Evolutionary conservation across 2,888 invertebrate species (phyloP).

Genomic region (Drosophila limbata): DNA sequence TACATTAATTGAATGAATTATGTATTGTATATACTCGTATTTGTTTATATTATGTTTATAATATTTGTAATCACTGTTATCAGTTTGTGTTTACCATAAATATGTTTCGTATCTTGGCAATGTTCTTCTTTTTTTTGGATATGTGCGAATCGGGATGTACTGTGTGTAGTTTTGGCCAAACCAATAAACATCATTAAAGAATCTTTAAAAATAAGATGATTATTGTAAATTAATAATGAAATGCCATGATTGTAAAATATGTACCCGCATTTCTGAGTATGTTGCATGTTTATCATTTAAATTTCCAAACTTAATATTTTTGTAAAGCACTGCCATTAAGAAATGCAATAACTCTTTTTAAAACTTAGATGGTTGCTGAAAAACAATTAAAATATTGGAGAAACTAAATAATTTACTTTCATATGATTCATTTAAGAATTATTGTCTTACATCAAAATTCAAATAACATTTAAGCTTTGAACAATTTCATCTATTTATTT

Average conservation of each 20-base stretch:
- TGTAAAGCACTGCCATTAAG: conserved; percentile 20
- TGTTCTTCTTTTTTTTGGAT: conserved; percentile 42
- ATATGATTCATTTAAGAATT: too few species aligned
- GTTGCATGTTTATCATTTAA: conserved; percentile 21
- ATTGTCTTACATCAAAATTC: conserved; percentile 2
- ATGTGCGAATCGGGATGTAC: conserved; percentile 33
- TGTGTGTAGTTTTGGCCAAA: conserved; percentile 12
- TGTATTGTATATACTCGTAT: background rate
- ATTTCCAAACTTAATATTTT: conserved; percentile 38
- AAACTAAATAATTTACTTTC: too few species aligned
- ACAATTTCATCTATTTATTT: conserved; percentile 14
- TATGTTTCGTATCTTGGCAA: conserved; percentile 66
- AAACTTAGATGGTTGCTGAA: background rate
- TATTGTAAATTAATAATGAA: conserved; percentile 11
- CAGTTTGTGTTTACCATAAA: conserved; percentile 18
- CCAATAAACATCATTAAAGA: background rate
- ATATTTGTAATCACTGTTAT: conserved; percentile 28
- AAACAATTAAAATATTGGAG: conserved; percentile 2
- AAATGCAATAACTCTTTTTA: conserved; percentile 11
- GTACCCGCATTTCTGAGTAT: conserved; percentile 33
- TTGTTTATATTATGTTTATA: conserved; percentile 11
- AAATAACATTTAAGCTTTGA: conserved; percentile 39
- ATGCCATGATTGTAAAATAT: conserved; percentile 11
- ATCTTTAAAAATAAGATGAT: conserved; percentile 5
- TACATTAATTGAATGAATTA: conserved; percentile 35